Conservation (phyloP, 2,888 invertebrate species). For the Agapostemon virescens region DNA sequence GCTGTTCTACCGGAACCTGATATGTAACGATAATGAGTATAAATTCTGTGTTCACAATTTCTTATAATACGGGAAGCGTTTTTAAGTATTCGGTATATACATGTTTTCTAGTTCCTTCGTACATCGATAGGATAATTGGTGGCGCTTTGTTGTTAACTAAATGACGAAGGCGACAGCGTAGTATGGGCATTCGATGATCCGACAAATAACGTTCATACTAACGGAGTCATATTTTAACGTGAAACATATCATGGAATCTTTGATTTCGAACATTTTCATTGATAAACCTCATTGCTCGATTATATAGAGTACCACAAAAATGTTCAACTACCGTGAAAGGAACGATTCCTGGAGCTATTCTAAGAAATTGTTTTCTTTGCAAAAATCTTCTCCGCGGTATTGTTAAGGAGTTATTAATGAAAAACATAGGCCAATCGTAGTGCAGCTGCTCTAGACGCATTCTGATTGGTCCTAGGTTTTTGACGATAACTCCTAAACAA, state of each 20-base stretch:
- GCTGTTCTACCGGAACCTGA: constrained; percentile 42
- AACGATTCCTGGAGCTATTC: no score
- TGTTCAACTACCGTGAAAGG: no score
- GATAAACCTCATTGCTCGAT: neutral
- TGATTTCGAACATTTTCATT: constrained; percentile 13
- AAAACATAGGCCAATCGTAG: no score
- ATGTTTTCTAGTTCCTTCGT: constrained; percentile 14
- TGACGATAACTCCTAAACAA: no score
- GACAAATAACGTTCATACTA: constrained; percentile 20
- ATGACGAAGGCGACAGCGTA: neutral
- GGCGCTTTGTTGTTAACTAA: constrained; percentile 11
- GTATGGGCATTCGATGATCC: constrained; percentile 10
- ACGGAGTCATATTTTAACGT: constrained; percentile 11
- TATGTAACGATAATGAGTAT: constrained; percentile 49
- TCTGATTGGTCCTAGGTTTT: no score
- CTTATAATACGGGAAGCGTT: constrained; percentile 49
- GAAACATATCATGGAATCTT: constrained; percentile 4
- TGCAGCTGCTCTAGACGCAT: no score
- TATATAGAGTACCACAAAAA: no score
- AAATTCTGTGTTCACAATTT: constrained; percentile 66
- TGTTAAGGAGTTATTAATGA: no score
- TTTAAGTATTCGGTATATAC: constrained; percentile 44
- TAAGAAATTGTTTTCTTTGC: no score
- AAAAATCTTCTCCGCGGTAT: no score
- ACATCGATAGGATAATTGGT: constrained; percentile 20